A percentile compares a stretch with the other conserved stretches of the same genome.
phyloP scores from a whole-genome alignment of 2,888 invertebrate genomes.

The Mimas tiliae region DNA sequence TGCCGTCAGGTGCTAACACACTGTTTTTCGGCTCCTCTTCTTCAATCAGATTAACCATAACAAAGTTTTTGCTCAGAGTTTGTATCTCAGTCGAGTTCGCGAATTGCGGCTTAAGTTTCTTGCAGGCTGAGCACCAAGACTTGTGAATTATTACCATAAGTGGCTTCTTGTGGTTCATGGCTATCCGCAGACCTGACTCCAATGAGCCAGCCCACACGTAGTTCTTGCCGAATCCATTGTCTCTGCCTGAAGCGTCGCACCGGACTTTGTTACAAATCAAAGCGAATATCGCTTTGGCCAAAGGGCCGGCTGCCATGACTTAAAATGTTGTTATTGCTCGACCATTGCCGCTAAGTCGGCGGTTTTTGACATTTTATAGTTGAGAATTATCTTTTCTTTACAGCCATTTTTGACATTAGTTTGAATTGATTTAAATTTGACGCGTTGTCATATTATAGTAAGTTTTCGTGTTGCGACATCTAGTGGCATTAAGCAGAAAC shows the following conservation, averaged over 20 bases:
- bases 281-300: slow-evolving; percentile 61
- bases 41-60: slow-evolving; percentile 87
- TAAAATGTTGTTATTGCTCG: slow-evolving; percentile 28
- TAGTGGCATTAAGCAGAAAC: slow-evolving; percentile 31
- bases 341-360: slow-evolving; percentile 34
- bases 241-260: slow-evolving; percentile 57
- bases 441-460: slow-evolving; percentile 31
- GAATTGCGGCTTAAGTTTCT: slow-evolving; percentile 86
- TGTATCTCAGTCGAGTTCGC: slow-evolving; percentile 83
- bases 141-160: slow-evolving; percentile 88
- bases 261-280: slow-evolving; percentile 58
- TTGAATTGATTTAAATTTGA: slow-evolving; percentile 40
- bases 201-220: slow-evolving; percentile 79
- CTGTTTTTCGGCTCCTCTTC: slow-evolving; percentile 82
- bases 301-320: slow-evolving; percentile 60
- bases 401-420: slow-evolving; percentile 54
- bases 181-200: slow-evolving; percentile 71
- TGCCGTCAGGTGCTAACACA: slow-evolving; percentile 86
- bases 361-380: slow-evolving; percentile 55
- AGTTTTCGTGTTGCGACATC: slow-evolving; percentile 37
- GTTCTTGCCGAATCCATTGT: slow-evolving; percentile 74
- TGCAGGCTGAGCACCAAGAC: slow-evolving; percentile 87
- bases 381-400: slow-evolving; percentile 42
- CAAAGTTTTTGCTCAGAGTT: slow-evolving; percentile 84
- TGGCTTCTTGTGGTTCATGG: slow-evolving; percentile 80